Evolutionary conservation across 2,888 invertebrate species (phyloP), one percentile per base, ranked within the genome.

Genomic region (Sisyra terminalis): DNA sequence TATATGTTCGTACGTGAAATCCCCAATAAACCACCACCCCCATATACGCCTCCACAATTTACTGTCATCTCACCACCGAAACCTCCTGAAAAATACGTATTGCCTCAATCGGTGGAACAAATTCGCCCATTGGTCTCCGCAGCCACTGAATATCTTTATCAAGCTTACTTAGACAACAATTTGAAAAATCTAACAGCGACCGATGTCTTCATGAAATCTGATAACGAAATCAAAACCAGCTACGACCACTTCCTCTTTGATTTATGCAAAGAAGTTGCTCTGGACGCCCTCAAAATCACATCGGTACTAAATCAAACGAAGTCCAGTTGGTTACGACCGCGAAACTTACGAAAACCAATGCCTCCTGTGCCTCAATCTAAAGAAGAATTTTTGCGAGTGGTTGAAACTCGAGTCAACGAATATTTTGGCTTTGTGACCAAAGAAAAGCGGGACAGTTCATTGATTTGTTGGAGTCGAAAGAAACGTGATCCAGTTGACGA

Each of bases 11-110:
- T 74, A 35, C 60, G 79, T 38, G 77, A 78, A 58, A 78, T 80
- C 47, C 79, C 80, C 4, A 78, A 80, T 55, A 80, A 80, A 54
- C 78, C 81, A 8, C 81, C 82, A 2, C 81, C 82, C 0, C 81
- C 82, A 0, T 83, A 82, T 58, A 77, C 75, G 1, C 78, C 79
- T 6, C 78, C 78, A 58, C 63, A 2, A 51, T 55, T 2, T 56
- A 10, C n/a, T 3, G 6, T 2, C 3, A 16, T 17, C 13, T n/a
- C 59, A 14, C 53, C 55, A 32, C 54, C 60, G 3, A 55, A 57
- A 7, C 24, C 24, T 7, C 56, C 56, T 15, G 51, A 57, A 40
- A 53, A 58, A 39, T 53, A 54, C 7, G 60, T 65, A 14, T 54
- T 67, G 10, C 69, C 70, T 1, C 56, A 61, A 1, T 61, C 60